Base-by-base conservation (phyloP, 1,140 invertebrate genomes). In the Oryctes rhinoceros region DNA sequence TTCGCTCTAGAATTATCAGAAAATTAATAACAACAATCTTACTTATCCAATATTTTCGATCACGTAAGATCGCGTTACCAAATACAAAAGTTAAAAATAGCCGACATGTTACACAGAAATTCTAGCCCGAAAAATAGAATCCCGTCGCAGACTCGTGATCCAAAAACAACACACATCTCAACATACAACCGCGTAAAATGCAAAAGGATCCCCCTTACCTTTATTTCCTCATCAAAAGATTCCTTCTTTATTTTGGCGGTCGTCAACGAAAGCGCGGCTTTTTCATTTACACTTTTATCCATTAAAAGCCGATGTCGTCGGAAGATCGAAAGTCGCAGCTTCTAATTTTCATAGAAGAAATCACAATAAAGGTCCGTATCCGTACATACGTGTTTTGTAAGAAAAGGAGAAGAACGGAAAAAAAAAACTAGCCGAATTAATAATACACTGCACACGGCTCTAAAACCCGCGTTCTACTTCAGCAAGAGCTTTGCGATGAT, bases 401-500 rank as follows among this genome's bases (percentile, higher is more conserved):
- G 47, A 76, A 76, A 47, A 15, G 71, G 35, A n/a, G n/a, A n/a
- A n/a, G n/a, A n/a, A n/a, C n/a, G n/a, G n/a, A 30, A 30, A 30
- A 30, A 47, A 44, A 44, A 71, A 71, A 71, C 65, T 59, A 59
- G 53, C 65, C 65, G 65, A 71, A 71, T 71, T 76, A 76, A 76
- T 76, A 76, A 76, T 48, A 76, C 75, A 35, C 65, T 71, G 65
- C 65, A 76, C 75, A 76, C 75, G 75, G 47, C 75, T 76, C 75
- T n/a, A 76, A 76, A 76, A 44, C 37, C 75, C 75, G 75, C 75
- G 75, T 76, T 76, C 75, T 76, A 76, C 75, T 76, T 76, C 75
- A 37, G n/a, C 75, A 74, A 24, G 62, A 79, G 65, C 78, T 74
- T 79, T 74, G 53, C 78, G 65, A 79, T 80, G 79, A 79, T 80